Base-by-base conservation (phyloP, 2,797 vertebrate species). In the Lycodopsis pacificus region DNA sequence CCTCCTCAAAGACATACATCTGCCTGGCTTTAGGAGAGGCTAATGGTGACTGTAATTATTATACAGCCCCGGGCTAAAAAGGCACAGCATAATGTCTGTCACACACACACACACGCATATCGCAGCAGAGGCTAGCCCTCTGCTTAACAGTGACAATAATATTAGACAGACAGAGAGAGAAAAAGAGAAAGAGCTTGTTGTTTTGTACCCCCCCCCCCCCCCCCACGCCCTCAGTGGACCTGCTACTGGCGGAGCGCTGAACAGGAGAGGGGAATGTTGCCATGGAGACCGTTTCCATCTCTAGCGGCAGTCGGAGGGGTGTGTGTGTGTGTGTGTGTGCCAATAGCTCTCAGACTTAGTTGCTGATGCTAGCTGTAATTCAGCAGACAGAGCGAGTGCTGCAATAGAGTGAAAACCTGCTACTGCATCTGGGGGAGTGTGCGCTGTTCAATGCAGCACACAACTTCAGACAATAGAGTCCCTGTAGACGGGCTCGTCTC, bases 281-380 rank as follows among this genome's bases (percentile, higher is more conserved):
- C 96, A 98, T 98, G 97, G 97, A 96, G 95, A 98, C 95, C 49
- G 86, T 95, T 95, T 94, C 95, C 95, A 95, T 95, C 95, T 94
- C 91, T 94, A 94, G 95, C 68, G 76, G 90, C 88, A 93, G 91
- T 90, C 44, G 17, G 57, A 80, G 84, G 76, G 71, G 71, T 83
- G 79, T 84, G 25, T 66, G 70, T 65, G 81, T 67, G 30, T 5
- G 81, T 65, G 76, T 73, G 75, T 83, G 75, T 86, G 88, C 90
- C 90, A 92, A 91, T 88, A 89, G 86, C 93, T 89, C 89, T 91
- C 80, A 86, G 88, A 93, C 88, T 94, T 92, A 85, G 92, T 89
- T 91, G 93, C 91, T 90, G 86, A 91, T 92, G 87, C 89, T 90
- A 90, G 92, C 92, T 93, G 90, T 92, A 91, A 93, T 93, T 93